phyloP scores from a whole-genome alignment of 2,113 vertebrate genomes.

The Vireo altiloquus region DNA sequence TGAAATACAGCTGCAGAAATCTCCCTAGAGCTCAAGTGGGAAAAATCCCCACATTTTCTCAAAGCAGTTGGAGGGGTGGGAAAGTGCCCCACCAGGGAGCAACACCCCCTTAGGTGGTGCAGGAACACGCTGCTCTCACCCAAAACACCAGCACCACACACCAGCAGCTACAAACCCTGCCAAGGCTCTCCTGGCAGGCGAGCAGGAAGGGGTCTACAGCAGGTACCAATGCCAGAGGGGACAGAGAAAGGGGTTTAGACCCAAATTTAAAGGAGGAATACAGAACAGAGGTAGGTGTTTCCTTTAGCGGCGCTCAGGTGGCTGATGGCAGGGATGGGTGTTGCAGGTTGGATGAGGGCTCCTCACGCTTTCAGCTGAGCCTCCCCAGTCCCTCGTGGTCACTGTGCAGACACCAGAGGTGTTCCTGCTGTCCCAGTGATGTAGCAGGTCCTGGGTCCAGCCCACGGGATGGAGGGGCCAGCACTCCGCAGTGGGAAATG shows the following conservation, averaged over 20 bases:
- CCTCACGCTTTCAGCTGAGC: neutral
- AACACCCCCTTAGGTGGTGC: rapidly evolving
- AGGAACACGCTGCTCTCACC: neutral
- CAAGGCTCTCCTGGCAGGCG: neutral
- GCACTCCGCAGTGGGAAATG: rapidly evolving
- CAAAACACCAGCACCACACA: neutral
- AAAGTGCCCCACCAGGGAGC: neutral
- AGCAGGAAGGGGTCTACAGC: neutral
- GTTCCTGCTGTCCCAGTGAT: neutral
- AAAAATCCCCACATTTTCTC: neutral
- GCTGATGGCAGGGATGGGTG: rapidly evolving
- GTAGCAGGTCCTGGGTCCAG: neutral
- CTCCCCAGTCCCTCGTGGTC: neutral
- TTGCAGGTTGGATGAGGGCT: neutral
- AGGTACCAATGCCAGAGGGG: rapidly evolving
- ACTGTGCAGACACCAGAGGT: neutral
- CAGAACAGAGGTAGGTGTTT: neutral
- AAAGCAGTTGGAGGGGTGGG: neutral
- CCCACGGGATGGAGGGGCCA: rapidly evolving
- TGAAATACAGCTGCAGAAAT: neutral
- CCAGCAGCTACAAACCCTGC: rapidly evolving
- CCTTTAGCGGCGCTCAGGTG: neutral
- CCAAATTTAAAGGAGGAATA: neutral
- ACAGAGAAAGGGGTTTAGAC: neutral
- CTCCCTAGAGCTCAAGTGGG: neutral